Evolutionary conservation across 2,797 vertebrate species (phyloP), one percentile per base, ranked within the genome.

Genomic region (Galago senegalensis): DNA sequence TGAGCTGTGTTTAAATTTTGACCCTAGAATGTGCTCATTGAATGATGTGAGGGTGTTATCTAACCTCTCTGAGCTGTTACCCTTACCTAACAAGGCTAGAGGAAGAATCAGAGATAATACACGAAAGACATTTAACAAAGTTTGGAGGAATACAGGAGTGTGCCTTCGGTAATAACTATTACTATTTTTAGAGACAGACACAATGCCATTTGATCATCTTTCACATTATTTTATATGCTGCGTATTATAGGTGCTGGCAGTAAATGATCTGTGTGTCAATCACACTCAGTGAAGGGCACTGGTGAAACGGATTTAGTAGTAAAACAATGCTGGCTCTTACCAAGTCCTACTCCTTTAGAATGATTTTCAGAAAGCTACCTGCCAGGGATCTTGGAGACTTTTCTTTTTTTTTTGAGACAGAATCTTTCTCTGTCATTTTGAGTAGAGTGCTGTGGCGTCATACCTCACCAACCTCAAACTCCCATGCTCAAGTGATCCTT

Each of bases 351-450:
- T 63, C 49, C 89, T 94, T 70, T 8, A 63, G 31, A 40, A 31
- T 12, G 31, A 13, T 40, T 94, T 89, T 72, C n/a, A 63, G 46
- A 67, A 95, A 60, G 63, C 76, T 40, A 14, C 60, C 93, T 92
- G 37, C 61, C 27, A 27, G 84, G 85, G 27, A 21, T 82, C 85
- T 53, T 4, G 14, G 49, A 53, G 49, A 53, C 49, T 53, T 14
- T 53, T 53, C 49, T 40, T 40, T 40, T 40, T 40, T 53, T 16
- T 53, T 53, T 53, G 49, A 53, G 14, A 53, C 49, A 53, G 49
- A 53, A 53, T 53, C 49, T 53, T 53, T 53, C 14, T 53, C 49
- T 53, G 49, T 53, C 49, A 53, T 14, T 53, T 53, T 53, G 49
- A 53, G 49, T 53, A 53, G 49, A 49, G 49, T 53, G 14, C 14